Evolutionary conservation across 2,888 invertebrate genomes (phyloP), one percentile per base, ranked within the genome.

Genomic region (Exocentrus adspersus): DNA sequence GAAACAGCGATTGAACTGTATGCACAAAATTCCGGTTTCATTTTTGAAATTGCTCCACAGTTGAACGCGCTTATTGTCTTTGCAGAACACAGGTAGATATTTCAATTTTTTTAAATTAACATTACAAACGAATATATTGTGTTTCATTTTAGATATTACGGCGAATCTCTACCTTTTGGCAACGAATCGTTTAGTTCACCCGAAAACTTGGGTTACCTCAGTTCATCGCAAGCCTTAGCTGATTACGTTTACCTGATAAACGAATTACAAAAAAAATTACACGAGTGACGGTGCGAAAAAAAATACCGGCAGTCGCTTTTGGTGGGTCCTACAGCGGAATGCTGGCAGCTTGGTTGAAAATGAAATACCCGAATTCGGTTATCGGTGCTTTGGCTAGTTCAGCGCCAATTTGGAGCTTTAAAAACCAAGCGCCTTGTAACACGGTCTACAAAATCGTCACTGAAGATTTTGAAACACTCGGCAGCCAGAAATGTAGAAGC

Each of bases 301-400:
- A 84, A 61, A 87, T 90, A 73, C 93, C 95, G 0, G 94, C 98
- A 2, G 90, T 98, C 69, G 92, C 92, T 1, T 89, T 90, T 80
- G 90, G 90, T 60, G 90, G 98, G 0, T 97, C 97, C 0, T 98
- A 99, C 80, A 98, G 98, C 0, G 98, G 98, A 21, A 98, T 99
- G 98, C 83, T 99, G 28, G 87, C 98, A 0, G 93, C 98, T 0
- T 99, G 98, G 93, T 88, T 98, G 77, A 88, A 98, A 37, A 92
- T 97, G 82, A 98, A 98, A 83, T 98, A 98, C 84, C 98, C 98
- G 0, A 92, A 95, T 78, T 79, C 94, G 24, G 89, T 97, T 5
- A 84, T 86, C 21, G 98, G 98, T 0, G 92, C 98, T 0, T 89
- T 98, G 65, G 97, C 98, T 2, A 90, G 94, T 1, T 98, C 95